phyloP scores from a whole-genome alignment of 1,140 invertebrate species.

The Drosophila cardini region DNA sequence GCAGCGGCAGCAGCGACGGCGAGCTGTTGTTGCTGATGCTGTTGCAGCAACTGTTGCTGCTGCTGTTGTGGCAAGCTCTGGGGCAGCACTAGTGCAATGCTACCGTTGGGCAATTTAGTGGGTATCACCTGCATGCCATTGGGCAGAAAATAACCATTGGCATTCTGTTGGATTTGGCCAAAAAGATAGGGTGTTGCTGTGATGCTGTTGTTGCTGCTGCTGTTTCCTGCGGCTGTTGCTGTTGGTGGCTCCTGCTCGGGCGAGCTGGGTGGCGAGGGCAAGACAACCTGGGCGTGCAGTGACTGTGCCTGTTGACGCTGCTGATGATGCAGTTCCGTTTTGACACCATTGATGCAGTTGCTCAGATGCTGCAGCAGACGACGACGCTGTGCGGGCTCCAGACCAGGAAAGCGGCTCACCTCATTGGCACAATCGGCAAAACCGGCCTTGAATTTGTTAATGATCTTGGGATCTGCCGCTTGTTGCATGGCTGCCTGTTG shows the following conservation, averaged over 20 bases:
- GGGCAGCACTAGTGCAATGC: constrained; percentile 91
- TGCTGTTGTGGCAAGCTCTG: constrained; percentile 83
- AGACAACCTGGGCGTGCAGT: constrained; percentile 84
- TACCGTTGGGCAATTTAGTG: constrained; percentile 91
- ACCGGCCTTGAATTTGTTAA: constrained; percentile 94
- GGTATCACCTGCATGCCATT: constrained; percentile 92
- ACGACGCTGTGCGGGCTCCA: constrained; percentile 89
- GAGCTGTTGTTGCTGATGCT: constrained; percentile 88
- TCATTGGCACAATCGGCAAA: constrained; percentile 95
- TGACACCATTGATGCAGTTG: constrained; percentile 87
- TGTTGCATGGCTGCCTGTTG: constrained; percentile 90
- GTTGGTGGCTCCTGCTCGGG: constrained; percentile 81
- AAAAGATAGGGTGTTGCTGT: constrained; percentile 80
- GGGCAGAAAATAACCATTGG: constrained; percentile 87
- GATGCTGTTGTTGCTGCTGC: constrained; percentile 66
- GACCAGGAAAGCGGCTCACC: constrained; percentile 90
- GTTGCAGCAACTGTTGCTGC: constrained; percentile 86
- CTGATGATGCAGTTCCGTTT: constrained; percentile 84
- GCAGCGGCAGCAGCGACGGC: constrained; percentile 56
- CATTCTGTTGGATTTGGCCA: constrained; percentile 86
- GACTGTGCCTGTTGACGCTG: constrained; percentile 74
- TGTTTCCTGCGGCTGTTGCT: constrained; percentile 84
- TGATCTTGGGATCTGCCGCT: constrained; percentile 90
- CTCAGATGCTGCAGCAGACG: constrained; percentile 90
- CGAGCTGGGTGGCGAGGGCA: constrained; percentile 84